phyloP scores from a whole-genome alignment of 2,797 vertebrate genomes.

The Crocidura indochinensis region DNA sequence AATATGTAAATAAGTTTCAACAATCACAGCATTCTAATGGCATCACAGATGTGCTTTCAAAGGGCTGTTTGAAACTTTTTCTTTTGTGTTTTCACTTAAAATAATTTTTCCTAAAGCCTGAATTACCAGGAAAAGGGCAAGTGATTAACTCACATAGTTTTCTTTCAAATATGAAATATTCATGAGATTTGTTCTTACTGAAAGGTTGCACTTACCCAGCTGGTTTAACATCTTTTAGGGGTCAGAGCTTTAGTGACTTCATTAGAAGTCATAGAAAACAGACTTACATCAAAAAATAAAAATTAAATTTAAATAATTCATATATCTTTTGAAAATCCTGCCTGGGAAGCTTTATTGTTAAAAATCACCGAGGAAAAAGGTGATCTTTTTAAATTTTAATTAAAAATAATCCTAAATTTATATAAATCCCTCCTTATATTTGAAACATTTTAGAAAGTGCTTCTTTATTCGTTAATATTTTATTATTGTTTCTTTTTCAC shows the following conservation, averaged over 20 bases:
- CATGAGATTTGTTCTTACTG: slow-evolving; percentile 68
- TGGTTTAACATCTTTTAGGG: slow-evolving; percentile 56
- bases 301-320: slow-evolving; percentile 35
- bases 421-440: neutral
- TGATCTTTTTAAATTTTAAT: neutral
- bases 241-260: slow-evolving; percentile 40
- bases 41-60: slow-evolving; percentile 81
- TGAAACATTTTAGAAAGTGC: neutral
- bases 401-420: neutral
- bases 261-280: slow-evolving; percentile 65
- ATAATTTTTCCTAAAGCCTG: slow-evolving; percentile 63
- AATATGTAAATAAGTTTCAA: slow-evolving; percentile 81
- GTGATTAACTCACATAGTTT: slow-evolving; percentile 70
- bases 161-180: slow-evolving; percentile 77
- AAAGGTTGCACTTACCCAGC: slow-evolving; percentile 68
- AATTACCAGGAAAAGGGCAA: slow-evolving; percentile 80
- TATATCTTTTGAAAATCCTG: neutral
- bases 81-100: slow-evolving; percentile 52
- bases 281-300: slow-evolving; percentile 50
- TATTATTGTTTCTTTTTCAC: neutral
- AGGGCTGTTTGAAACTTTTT: slow-evolving; percentile 49
- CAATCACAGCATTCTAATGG: slow-evolving; percentile 63
- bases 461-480: neutral
- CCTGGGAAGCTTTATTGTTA: neutral
- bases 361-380: slow-evolving; percentile 23